phyloP scores from a whole-genome alignment of 2,113 vertebrate genomes.

The Piprites chloris region DNA sequence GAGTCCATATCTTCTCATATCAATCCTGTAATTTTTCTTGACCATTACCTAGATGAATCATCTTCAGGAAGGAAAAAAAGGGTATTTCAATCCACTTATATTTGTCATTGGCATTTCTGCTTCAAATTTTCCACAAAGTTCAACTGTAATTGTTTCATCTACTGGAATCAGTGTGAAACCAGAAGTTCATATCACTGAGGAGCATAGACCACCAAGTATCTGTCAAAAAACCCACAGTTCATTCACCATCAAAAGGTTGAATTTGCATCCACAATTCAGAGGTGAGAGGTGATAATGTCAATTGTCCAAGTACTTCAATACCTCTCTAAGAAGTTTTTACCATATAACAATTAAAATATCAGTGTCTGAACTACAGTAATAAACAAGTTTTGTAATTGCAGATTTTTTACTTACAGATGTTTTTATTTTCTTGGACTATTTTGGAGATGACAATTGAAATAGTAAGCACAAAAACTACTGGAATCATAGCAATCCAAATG shows the following conservation, averaged over 20 bases:
- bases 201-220: neutral
- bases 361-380: neutral
- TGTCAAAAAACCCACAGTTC: neutral
- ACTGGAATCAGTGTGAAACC: neutral
- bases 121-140: neutral
- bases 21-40: neutral
- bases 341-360: neutral
- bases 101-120: neutral
- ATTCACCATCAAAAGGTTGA: neutral
- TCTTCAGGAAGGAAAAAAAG: neutral
- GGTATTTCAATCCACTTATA: neutral
- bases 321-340: neutral
- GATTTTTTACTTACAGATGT: conserved; percentile 61
- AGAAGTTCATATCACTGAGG: neutral
- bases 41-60: neutral
- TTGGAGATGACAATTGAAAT: conserved; percentile 51
- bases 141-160: neutral
- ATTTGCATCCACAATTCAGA: neutral
- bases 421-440: conserved; percentile 60
- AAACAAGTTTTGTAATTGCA: neutral
- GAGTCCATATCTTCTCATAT: neutral
- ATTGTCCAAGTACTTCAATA: neutral
- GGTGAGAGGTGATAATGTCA: neutral
- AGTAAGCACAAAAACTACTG: conserved; percentile 57
- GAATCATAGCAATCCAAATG: conserved; percentile 67